Conservation (phyloP, 2,888 invertebrate species). For the Punctoribates punctum region DNA sequence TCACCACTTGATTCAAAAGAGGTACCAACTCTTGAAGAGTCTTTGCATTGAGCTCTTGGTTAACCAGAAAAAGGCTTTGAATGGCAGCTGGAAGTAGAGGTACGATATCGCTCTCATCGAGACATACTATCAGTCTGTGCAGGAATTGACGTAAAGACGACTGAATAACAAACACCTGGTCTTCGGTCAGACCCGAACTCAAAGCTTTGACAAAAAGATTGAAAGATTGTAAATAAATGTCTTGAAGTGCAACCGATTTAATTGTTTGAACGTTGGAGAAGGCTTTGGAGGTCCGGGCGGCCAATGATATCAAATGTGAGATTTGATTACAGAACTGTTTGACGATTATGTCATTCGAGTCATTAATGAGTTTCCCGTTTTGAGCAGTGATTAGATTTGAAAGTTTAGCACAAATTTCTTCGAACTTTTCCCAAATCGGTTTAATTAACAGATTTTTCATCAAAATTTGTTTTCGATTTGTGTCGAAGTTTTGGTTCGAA, state of each 20-base stretch:
- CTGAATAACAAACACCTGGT: conserved; percentile 48
- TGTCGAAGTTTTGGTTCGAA: conserved; percentile 52
- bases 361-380: conserved; percentile 22
- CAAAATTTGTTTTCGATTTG: conserved; percentile 55
- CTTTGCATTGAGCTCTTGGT: conserved; percentile 48
- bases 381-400: background rate
- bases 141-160: conserved; percentile 59
- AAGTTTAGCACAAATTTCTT: conserved; percentile 42
- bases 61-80: conserved; percentile 55
- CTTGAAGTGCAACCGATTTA: conserved; percentile 57
- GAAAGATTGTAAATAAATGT: conserved; percentile 57
- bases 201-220: conserved; percentile 58
- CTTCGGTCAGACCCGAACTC: conserved; percentile 51
- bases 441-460: conserved; percentile 55
- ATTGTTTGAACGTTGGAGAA: conserved; percentile 60
- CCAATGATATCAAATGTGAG: conserved; percentile 38
- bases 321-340: conserved; percentile 22
- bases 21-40: conserved; percentile 58
- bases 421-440: conserved; percentile 57
- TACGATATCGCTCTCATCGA: conserved; percentile 58
- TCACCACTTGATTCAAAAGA: conserved; percentile 60
- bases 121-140: conserved; percentile 61
- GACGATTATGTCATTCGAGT: background rate
- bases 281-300: conserved; percentile 60
- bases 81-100: conserved; percentile 58